phyloP scores from a whole-genome alignment of 2,888 invertebrate species.

The Folsomia candida region DNA sequence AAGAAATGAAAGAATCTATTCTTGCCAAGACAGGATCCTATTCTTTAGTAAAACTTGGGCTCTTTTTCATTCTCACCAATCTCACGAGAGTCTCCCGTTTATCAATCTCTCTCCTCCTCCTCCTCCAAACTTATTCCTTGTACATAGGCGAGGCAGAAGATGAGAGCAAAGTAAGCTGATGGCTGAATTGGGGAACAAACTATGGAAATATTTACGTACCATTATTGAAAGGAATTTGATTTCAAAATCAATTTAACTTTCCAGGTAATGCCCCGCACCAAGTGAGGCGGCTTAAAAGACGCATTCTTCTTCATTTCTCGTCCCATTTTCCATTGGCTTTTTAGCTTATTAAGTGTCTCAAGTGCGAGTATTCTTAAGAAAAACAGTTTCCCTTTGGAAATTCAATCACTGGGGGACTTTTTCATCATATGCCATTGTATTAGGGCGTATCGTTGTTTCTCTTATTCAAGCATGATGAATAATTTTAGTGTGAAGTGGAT shows the following conservation, averaged over 20 bases:
- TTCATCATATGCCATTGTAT: background rate
- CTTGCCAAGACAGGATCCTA: slow-evolving; percentile 11
- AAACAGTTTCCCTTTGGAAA: background rate
- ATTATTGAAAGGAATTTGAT: slow-evolving; percentile 13
- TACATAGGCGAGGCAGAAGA: background rate
- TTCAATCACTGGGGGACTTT: background rate
- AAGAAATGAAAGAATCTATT: slow-evolving; percentile 22
- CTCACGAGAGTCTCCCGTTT: slow-evolving; percentile 11
- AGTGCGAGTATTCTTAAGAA: background rate
- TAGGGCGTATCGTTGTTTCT: too few relatives aligned
- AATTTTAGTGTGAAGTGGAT: too few relatives aligned
- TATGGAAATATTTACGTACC: slow-evolving; percentile 13
- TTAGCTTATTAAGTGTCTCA: slow-evolving; percentile 1
- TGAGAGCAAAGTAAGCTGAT: background rate
- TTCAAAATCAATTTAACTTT: slow-evolving; percentile 4
- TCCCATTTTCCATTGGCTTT: background rate
- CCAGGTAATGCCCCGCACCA: background rate
- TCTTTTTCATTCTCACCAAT: slow-evolving; percentile 15
- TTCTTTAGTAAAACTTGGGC: slow-evolving; percentile 17
- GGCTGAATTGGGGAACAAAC: background rate
- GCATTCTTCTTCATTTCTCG: background rate
- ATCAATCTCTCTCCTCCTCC: background rate
- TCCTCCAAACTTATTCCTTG: background rate
- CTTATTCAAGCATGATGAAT: too few relatives aligned
- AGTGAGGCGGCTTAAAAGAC: background rate